A percentile compares a stretch with the other conserved stretches of the same genome.
Conservation (phyloP, 1,140 invertebrate species). For the Cydia pomonella region DNA sequence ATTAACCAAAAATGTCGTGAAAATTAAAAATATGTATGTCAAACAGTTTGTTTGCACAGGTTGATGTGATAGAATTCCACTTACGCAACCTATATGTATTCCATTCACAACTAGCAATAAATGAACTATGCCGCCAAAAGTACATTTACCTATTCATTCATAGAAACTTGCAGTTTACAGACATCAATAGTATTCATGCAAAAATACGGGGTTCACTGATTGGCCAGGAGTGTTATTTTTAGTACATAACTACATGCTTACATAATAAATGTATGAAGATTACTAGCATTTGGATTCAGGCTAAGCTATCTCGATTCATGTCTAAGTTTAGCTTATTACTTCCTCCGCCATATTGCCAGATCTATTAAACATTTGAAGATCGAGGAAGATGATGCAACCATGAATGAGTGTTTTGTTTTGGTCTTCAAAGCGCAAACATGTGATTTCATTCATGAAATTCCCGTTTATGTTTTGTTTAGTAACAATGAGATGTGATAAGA, state of each 20-base stretch:
- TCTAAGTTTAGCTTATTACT: constrained; percentile 22
- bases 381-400: neutral
- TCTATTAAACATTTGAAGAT: constrained; percentile 13
- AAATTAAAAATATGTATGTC: too few relatives aligned
- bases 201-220: too few relatives aligned
- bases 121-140: too few relatives aligned
- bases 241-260: too few relatives aligned
- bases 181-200: neutral
- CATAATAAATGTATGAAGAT: too few relatives aligned
- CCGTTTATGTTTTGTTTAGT: neutral
- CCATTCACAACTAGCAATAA: neutral
- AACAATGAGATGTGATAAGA: constrained; percentile 7
- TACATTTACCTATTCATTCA: neutral
- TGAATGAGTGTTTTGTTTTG: constrained; percentile 9
- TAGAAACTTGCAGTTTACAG: neutral
- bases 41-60: neutral
- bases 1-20: too few relatives aligned
- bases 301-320: constrained; percentile 26
- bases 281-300: neutral
- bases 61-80: neutral
- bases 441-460: constrained; percentile 3
- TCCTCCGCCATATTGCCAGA: constrained; percentile 3
- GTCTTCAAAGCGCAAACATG: neutral
- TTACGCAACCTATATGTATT: neutral
- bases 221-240: too few relatives aligned